Evolutionary conservation across 2,888 invertebrate genomes (phyloP), one percentile per base, ranked within the genome.

Genomic region (Leucoma salicis): DNA sequence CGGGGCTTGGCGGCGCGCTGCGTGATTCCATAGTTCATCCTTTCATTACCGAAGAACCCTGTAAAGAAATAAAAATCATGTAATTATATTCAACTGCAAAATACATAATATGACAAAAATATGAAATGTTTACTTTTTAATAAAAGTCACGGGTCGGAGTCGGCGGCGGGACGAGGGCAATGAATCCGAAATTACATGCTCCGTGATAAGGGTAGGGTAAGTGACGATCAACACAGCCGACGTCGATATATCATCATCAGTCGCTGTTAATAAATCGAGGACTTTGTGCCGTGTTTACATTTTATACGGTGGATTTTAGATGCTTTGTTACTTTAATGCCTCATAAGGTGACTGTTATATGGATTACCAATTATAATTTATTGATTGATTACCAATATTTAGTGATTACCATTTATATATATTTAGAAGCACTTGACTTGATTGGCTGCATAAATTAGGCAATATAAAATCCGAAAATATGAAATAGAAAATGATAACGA

Each of bases 1-100:
- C 90, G 85, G 90, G 90, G 85, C 90, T 86, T 74, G 90, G 90
- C 89, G 90, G 89, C 86, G 90, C 86, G 74, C 90, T 90, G 66
- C 88, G 90, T 78, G 90, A 89, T 85, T 90, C 90, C 90, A 90
- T 90, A 67, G 83, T 78, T 90, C 90, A 90, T 90, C 82, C 74
- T 89, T 70, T 85, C 82, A 82, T 84, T 63, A 57, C 80, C 78
- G 76, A 71, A 69, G 56, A 63, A 68, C 71, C 77, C 88, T 88
- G 82, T 36, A 79, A 87, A 72, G n/a, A n/a, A 48, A 66, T 21
- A 21, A 69, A 69, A 57, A 62, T 46, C 41, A 41, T 21, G 16
- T 25, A 35, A 47, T 57, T 41, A 41, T 48, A 61, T 45, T 53
- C 48, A 39, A 39, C 32, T 35, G 34, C 31, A 44, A 42, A n/a